Evolutionary conservation across 2,113 vertebrate species (phyloP).

Genomic region (Nothocercus julius): DNA sequence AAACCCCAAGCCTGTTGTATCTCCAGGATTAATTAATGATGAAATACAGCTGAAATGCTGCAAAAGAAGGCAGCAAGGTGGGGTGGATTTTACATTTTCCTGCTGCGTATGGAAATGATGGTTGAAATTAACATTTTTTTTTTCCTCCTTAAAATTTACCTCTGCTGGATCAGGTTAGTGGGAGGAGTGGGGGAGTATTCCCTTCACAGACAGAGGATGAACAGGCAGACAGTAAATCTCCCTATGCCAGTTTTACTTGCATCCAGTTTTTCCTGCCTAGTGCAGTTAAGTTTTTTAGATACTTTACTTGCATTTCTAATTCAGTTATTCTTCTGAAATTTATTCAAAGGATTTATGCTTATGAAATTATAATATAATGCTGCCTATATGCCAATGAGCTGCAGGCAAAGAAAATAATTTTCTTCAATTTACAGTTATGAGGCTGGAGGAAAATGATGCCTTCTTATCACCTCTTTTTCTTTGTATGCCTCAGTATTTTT

Average conservation of each 20-base stretch:
- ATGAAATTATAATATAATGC: constrained; percentile 90
- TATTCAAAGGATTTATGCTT: constrained; percentile 90
- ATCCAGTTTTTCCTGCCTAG: constrained; percentile 63
- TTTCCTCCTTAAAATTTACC: constrained; percentile 53
- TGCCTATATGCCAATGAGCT: constrained; percentile 88
- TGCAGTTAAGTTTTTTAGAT: constrained; percentile 80
- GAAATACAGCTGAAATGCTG: constrained; percentile 73
- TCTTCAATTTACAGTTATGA: constrained; percentile 90
- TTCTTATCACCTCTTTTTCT: constrained; percentile 83
- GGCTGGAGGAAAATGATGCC: constrained; percentile 81
- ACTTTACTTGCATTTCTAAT: constrained; percentile 87
- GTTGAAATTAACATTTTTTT: constrained; percentile 24
- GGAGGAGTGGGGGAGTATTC: constrained; percentile 50
- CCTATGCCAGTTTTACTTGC: neutral
- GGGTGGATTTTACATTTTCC: constrained; percentile 10
- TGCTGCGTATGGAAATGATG: constrained; percentile 18
- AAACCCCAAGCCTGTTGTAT: constrained; percentile 78
- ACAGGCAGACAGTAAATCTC: constrained; percentile 35
- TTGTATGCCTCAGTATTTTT: constrained; percentile 77
- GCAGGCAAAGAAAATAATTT: constrained; percentile 89
- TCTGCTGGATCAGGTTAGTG: constrained; percentile 52
- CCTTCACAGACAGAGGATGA: constrained; percentile 48
- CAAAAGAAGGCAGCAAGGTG: constrained; percentile 48
- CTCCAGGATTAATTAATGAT: constrained; percentile 80
- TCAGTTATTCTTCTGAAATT: constrained; percentile 86